Evolutionary conservation across 2,113 vertebrate species (phyloP).

Genomic region (Forbesichthys agassizii): DNA sequence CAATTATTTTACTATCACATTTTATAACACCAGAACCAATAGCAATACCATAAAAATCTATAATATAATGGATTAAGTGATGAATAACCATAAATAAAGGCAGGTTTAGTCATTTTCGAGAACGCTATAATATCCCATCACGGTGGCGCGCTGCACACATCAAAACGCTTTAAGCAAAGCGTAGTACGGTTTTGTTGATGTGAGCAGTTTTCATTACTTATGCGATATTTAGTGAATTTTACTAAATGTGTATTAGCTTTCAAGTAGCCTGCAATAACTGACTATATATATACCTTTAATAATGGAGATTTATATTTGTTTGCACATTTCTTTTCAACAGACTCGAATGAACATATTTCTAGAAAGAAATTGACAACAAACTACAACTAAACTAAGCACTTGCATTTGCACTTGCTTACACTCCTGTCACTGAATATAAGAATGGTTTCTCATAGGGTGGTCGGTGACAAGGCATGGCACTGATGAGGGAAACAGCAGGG

Average conservation of each 20-base stretch:
- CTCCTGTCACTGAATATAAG: constrained; percentile 44
- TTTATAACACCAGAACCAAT: constrained; percentile 23
- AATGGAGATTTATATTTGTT: constrained; percentile 43
- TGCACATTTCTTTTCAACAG: constrained; percentile 25
- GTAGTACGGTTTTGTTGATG: too few species aligned
- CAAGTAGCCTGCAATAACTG: too few species aligned
- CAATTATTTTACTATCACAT: background rate
- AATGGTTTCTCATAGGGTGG: constrained; percentile 50
- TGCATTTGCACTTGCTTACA: constrained; percentile 33
- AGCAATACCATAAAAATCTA: constrained; percentile 5
- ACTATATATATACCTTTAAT: too few species aligned
- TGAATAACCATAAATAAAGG: constrained; percentile 22
- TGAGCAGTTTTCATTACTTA: too few species aligned
- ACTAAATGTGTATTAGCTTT: too few species aligned
- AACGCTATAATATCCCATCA: too few species aligned
- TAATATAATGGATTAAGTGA: constrained; percentile 45
- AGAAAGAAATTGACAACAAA: constrained; percentile 17
- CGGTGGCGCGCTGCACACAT: too few species aligned
- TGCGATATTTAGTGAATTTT: too few species aligned
- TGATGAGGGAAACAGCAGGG: constrained; percentile 70
- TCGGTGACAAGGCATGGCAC: constrained; percentile 59
- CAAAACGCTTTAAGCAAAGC: too few species aligned
- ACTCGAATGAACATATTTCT: constrained; percentile 35
- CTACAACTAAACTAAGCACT: constrained; percentile 31
- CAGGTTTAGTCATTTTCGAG: too few species aligned